Evolutionary conservation across 2,888 invertebrate species (phyloP), one percentile per base, ranked within the genome.

Genomic region (Selenia dentaria): DNA sequence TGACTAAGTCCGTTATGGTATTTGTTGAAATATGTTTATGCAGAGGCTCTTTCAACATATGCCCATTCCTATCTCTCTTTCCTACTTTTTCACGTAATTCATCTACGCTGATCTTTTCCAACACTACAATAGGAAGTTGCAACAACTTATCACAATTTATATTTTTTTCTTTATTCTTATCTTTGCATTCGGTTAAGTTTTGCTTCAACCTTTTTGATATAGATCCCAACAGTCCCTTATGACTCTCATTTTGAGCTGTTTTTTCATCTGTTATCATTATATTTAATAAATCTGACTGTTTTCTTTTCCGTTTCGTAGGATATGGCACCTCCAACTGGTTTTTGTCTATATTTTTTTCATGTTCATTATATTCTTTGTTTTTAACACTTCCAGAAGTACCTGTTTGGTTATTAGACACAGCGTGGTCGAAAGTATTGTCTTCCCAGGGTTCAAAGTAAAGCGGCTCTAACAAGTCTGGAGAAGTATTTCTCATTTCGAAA

Each of bases 391-490:
- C 14, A 10, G n/a, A 1, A 28, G 13, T 3, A 3, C 2, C 28
- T 14, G 0, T 9, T 8, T 4, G 1, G 6, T 13, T 6, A 6
- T 2, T 16, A 16, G 5, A 28, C 1, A n/a, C 3, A 1, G 6
- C 13, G 22, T 35, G 29, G 2, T 11, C 16, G 16, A 16, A 26
- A 8, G 28, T 33, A 8, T 16, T 20, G 4, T 38, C 33, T 16
- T 24, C 3, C 11, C 11, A 38, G 6, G 27, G 2, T 3, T 20
- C 26, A 18, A 2, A 38, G 38, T 24, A 38, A 11, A 33, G 2
- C 1, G 44, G 38, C 12, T 44, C 11, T 1, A 44, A 27, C 16
- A 44, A 18, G 11, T 11, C 3, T 6, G 32, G 10, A 0, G 36
- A 10, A 4, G 14, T 6, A 31, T 16, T 36, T 4, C 6, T 36